phyloP scores from a whole-genome alignment of 2,113 vertebrate genomes.

The Ursus arctos region DNA sequence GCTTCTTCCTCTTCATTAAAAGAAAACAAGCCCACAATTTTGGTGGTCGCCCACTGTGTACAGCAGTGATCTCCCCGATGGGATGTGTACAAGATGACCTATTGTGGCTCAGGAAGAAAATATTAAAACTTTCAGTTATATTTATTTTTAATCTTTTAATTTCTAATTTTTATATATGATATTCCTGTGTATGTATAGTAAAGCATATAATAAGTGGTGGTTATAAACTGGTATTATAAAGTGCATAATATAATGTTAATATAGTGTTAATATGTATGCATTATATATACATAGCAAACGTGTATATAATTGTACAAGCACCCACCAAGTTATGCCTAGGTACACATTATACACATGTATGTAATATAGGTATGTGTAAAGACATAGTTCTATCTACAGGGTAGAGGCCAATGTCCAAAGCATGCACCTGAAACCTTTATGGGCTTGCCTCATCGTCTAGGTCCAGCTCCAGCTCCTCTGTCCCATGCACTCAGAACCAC shows the following conservation, averaged over 20 bases:
- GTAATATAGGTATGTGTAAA: fast-evolving
- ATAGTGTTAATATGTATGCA: background rate
- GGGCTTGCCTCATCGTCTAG: background rate
- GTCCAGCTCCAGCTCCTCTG: background rate
- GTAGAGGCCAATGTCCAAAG: background rate
- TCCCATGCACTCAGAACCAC: background rate
- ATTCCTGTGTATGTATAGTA: background rate
- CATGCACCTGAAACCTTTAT: background rate
- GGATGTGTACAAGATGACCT: background rate
- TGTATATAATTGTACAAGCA: background rate
- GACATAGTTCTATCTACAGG: background rate
- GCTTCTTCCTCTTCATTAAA: background rate
- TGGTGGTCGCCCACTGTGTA: background rate
- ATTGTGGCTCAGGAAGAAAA: background rate
- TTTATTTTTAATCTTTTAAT: conserved; percentile 30
- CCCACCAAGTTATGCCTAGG: background rate
- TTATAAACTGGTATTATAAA: conserved; percentile 31
- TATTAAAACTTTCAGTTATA: background rate
- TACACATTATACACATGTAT: background rate
- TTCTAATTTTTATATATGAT: conserved; percentile 15
- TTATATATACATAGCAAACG: background rate
- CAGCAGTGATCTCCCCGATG: background rate
- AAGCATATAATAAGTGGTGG: background rate
- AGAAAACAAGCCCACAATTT: background rate
- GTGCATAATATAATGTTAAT: background rate